phyloP scores from a whole-genome alignment of 2,797 vertebrate species.

The Poeciliopsis gracilis region DNA sequence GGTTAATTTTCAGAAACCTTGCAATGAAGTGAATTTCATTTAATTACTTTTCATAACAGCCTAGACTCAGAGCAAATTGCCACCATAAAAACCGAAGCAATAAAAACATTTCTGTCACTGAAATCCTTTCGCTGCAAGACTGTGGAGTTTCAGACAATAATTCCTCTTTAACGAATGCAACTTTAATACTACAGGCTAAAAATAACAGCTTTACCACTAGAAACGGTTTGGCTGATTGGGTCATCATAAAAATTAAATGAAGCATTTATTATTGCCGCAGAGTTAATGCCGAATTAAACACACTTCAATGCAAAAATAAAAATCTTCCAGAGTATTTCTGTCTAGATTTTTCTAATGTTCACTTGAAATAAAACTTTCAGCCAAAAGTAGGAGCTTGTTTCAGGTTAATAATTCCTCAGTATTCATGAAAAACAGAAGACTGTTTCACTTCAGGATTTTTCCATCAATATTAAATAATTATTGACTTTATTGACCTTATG shows the following conservation, averaged over 20 bases:
- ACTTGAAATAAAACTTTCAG: no score
- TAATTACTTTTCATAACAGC: not conserved
- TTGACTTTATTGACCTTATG: no score
- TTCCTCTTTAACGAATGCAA: not conserved
- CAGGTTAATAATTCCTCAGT: no score
- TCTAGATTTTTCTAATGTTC: no score
- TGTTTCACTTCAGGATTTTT: no score
- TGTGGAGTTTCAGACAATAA: not conserved
- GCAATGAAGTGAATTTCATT: not conserved
- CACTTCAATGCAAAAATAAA: not conserved
- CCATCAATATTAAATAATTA: no score
- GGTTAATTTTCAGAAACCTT: not conserved
- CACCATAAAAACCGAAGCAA: not conserved
- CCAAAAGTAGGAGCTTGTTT: no score
- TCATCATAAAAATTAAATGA: not conserved
- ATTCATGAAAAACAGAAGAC: no score
- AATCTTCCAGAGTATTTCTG: no score
- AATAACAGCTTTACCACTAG: not conserved
- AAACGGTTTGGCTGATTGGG: not conserved
- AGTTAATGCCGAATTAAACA: not conserved
- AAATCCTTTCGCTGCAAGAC: not conserved
- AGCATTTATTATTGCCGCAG: not conserved
- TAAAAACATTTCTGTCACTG: not conserved
- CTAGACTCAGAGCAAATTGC: not conserved
- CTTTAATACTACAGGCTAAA: not conserved